phyloP scores from a whole-genome alignment of 2,797 vertebrate species.

The Anguilla anguilla region DNA sequence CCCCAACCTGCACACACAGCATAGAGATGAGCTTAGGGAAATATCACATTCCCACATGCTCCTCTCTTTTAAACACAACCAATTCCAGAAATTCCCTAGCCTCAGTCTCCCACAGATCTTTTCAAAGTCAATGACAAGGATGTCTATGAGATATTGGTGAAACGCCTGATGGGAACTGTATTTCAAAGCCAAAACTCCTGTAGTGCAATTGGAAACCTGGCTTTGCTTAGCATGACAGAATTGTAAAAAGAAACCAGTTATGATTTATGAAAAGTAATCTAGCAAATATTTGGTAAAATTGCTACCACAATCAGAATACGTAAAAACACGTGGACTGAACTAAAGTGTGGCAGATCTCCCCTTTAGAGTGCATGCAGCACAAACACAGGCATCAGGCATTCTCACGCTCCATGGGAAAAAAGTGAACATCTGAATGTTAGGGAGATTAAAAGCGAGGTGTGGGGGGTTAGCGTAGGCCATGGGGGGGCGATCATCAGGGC shows the following conservation, averaged over 20 bases:
- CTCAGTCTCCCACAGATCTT: background rate
- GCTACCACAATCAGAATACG: background rate
- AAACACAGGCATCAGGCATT: background rate
- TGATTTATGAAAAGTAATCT: background rate
- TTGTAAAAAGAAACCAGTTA: background rate
- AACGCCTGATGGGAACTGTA: background rate
- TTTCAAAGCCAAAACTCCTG: background rate
- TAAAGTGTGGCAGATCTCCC: background rate
- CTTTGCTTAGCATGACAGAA: background rate
- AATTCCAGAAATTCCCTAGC: background rate
- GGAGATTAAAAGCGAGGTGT: too few species aligned
- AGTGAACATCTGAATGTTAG: constrained; percentile 47
- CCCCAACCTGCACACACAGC: too few species aligned
- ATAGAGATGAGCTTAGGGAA: too few species aligned
- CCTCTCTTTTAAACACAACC: too few species aligned
- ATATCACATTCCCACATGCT: too few species aligned
- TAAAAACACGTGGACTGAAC: background rate
- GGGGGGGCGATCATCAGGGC: too few species aligned
- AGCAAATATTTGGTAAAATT: background rate
- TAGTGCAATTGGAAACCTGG: background rate
- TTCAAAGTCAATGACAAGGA: background rate
- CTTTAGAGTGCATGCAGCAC: too few species aligned
- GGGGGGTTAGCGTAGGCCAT: background rate
- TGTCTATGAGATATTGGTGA: background rate
- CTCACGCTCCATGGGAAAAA: background rate